A percentile compares a stretch with the other conserved stretches of the same genome.
phyloP scores from a whole-genome alignment of 2,113 vertebrate species.

The Indicator maculatus region DNA sequence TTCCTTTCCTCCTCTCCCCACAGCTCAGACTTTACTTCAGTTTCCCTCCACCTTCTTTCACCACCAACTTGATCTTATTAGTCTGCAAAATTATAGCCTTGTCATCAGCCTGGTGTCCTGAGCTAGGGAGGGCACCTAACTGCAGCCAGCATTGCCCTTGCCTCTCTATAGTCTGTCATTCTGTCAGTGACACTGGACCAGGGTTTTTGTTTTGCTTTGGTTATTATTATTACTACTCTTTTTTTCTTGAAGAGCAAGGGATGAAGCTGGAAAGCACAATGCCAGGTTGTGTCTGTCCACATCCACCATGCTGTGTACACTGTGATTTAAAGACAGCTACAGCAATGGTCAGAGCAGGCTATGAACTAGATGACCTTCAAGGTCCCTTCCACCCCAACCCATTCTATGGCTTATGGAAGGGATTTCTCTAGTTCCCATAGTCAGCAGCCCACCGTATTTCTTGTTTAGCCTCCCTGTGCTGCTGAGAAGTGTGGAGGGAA shows the following conservation, averaged over 20 bases:
- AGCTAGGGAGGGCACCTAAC: neutral
- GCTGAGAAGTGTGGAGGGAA: neutral
- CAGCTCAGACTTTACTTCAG: neutral
- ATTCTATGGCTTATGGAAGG: neutral
- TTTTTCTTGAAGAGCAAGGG: neutral
- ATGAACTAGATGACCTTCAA: no score
- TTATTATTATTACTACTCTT: neutral
- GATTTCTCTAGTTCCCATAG: neutral
- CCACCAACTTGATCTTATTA: constrained; percentile 7
- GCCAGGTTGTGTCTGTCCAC: neutral
- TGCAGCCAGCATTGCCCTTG: no score
- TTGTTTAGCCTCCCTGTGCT: neutral
- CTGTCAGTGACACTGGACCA: neutral
- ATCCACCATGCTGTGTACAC: neutral
- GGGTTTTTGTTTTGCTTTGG: neutral
- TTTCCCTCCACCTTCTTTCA: neutral
- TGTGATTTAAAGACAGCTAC: neutral
- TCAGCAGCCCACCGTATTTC: neutral
- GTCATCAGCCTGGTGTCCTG: neutral
- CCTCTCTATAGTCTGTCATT: neutral
- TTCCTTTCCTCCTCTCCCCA: neutral
- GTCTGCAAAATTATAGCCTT: constrained; percentile 26
- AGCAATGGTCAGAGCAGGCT: neutral
- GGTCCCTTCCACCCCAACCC: no score
- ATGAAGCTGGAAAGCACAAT: neutral